phyloP scores from a whole-genome alignment of 2,888 invertebrate species.

The Zhuqinia jingwanae region DNA sequence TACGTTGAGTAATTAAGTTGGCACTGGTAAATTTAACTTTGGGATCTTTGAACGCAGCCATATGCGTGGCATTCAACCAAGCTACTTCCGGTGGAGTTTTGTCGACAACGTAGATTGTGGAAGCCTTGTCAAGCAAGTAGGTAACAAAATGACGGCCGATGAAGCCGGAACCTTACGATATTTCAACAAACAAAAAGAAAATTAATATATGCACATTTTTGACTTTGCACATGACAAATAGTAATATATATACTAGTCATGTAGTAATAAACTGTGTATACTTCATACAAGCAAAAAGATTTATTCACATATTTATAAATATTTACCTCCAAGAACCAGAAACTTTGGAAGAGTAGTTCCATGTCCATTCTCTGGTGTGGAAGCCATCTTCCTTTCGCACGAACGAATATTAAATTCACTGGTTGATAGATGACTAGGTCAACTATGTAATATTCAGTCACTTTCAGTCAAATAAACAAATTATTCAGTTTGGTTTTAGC shows the following conservation, averaged over 20 bases:
- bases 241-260: not conserved
- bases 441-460: no score
- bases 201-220: conserved; percentile 15
- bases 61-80: conserved; percentile 90
- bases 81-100: conserved; percentile 97
- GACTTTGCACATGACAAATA: no score
- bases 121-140: conserved; percentile 89
- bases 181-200: conserved; percentile 67
- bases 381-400: conserved; percentile 11
- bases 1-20: conserved; percentile 89
- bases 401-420: no score
- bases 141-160: conserved; percentile 94
- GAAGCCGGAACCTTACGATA: conserved; percentile 93
- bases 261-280: not conserved
- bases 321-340: conserved; percentile 76
- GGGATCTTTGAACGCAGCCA: conserved; percentile 87
- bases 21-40: conserved; percentile 94
- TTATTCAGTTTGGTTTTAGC: no score
- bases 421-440: no score
- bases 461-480: no score
- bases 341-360: conserved; percentile 66
- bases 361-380: conserved; percentile 58
- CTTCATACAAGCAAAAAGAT: not conserved
- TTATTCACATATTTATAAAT: not conserved
- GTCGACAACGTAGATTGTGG: conserved; percentile 90